Base-by-base conservation (phyloP, 1,140 invertebrate species). In the Leptoteleia sp. region DNA sequence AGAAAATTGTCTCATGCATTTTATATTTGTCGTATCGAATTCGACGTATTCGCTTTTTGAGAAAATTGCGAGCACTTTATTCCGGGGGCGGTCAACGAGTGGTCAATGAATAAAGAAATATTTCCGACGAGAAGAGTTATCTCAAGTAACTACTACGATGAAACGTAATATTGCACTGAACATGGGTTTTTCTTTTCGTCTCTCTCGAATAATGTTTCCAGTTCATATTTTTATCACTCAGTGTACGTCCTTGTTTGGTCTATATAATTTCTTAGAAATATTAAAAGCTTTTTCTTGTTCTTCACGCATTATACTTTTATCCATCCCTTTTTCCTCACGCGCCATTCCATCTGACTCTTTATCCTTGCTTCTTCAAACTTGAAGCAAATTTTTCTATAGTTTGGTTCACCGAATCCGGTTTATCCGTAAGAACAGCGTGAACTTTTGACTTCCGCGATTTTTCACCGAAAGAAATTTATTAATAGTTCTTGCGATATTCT, bases 241-340 rank as follows among this genome's bases (percentile, higher is more conserved):
- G 12, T 4, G 27, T 25, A 52, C 27, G 13, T 50, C 17, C 19
- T 47, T 22, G 33, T 57, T 52, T 47, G 8, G 37, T 61, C 29
- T 61, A 52, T 65, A 50, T 54, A 59, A 76, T 76, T 47, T 62
- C 40, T 19, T 16, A 62, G 25, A 72, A 72, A 76, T 76, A 79
- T 81, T 76, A 81, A 81, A 75, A 79, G 76, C 64, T 73, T 75
- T 79, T 79, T 76, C 71, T 76, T 79, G 70, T 75, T 78, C 61
- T 27, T 27, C 16, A 13, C 35, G 29, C 55, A 19, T 45, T 54
- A 62, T 47, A 48, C 54, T 12, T 37, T 19, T 43, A 57, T 42
- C 25, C 19, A 31, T 29, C 16, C 25, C 42, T 64, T 68, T 67
- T 73, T 67, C 27, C 43, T 37, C 16, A 19, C 35, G 16, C 16